These are phyloP conservation scores for Dendrophyllia cribrosa DNA, from an alignment of 64 coral and sea anemone genomes.

Conservation along the genomic window DNA sequence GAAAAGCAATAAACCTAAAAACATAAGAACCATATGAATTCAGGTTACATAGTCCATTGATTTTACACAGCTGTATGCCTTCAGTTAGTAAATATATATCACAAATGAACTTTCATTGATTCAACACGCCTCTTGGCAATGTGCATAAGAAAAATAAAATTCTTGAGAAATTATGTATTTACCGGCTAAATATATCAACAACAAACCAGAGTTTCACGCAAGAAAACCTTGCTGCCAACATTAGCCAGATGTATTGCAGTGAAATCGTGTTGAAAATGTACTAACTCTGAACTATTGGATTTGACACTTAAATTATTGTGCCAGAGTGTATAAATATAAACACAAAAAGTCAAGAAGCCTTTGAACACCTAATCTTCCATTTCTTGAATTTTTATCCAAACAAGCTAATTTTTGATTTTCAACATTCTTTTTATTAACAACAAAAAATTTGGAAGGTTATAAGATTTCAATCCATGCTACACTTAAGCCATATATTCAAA, in stretches of 20 bases:
- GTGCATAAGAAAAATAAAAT: background rate
- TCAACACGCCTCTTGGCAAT: background rate
- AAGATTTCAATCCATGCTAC: too few relatives aligned
- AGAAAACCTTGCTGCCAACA: background rate
- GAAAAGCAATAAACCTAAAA: too few relatives aligned
- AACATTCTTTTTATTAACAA: background rate
- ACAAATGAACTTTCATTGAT: background rate
- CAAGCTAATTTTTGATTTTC: background rate
- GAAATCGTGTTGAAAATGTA: background rate
- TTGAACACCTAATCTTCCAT: constrained; percentile 28
- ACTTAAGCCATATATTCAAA: too few relatives aligned
- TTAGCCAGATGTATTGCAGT: background rate
- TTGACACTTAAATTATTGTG: background rate
- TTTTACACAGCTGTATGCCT: background rate
- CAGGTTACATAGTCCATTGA: too few relatives aligned
- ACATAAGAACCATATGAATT: too few relatives aligned
- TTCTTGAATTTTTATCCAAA: constrained; percentile 16
- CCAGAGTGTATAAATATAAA: background rate
- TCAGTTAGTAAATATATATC: background rate
- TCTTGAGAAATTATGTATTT: background rate
- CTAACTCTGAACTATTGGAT: background rate
- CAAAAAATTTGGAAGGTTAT: background rate
- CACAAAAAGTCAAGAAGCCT: background rate
- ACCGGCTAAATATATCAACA: background rate
- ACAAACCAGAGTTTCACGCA: background rate